Evolutionary conservation across 2,888 invertebrate species (phyloP).

Genomic region (Erebia ligea): DNA sequence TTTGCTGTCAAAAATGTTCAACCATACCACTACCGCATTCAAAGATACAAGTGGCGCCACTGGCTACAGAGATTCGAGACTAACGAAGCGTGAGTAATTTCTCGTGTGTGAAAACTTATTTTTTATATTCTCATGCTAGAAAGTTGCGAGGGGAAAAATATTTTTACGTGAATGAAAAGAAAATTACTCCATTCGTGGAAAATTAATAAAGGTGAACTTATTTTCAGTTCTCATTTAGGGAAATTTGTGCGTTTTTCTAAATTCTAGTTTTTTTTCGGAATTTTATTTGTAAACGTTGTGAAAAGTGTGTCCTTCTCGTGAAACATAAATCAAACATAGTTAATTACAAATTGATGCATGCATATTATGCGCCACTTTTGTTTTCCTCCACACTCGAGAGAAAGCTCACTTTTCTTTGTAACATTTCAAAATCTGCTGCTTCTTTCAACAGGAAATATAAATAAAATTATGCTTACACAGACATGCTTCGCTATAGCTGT

Average conservation of each 20-base stretch:
- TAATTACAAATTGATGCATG: no score
- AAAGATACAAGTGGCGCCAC: constrained; percentile 52
- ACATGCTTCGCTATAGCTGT: not conserved
- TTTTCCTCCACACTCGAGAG: no score
- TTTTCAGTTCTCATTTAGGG: constrained; percentile 1
- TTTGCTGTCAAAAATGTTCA: constrained; percentile 57
- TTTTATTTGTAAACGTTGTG: not conserved
- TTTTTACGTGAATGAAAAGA: constrained; percentile 19
- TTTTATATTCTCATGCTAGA: constrained; percentile 2
- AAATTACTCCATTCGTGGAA: constrained; percentile 17
- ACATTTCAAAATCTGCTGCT: no score
- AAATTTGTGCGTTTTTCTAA: not conserved
- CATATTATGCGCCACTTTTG: no score
- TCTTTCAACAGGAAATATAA: no score
- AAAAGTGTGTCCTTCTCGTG: not conserved
- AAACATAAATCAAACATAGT: no score
- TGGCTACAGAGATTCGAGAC: constrained; percentile 47
- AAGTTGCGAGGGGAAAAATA: constrained; percentile 16
- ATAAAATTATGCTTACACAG: no score
- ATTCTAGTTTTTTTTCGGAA: not conserved
- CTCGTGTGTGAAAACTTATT: constrained; percentile 32
- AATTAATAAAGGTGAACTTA: constrained; percentile 19
- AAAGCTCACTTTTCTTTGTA: no score
- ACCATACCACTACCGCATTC: constrained; percentile 63
- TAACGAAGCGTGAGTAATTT: constrained; percentile 54